Conservation (phyloP, 2,888 invertebrate genomes). For the Gnatocerus cornutus region DNA sequence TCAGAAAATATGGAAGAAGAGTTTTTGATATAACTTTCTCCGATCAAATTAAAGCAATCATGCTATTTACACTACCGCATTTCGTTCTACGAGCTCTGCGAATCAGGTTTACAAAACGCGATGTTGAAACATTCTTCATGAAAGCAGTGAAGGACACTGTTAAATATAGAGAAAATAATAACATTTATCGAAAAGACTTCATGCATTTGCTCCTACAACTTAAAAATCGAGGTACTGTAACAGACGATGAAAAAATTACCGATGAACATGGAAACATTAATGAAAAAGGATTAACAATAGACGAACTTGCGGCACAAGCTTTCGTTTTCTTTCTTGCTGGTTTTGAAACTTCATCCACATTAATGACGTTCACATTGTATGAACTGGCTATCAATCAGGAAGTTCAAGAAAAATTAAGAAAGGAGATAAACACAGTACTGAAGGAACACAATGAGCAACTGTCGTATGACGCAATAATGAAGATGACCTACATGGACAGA, state of each 20-base stretch:
- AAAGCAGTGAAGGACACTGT: constrained; percentile 69
- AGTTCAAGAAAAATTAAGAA: constrained; percentile 56
- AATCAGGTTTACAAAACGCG: constrained; percentile 55
- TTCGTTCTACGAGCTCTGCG: constrained; percentile 52
- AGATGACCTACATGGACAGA: constrained; percentile 58
- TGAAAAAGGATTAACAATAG: constrained; percentile 63
- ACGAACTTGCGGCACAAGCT: constrained; percentile 72
- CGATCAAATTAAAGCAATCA: constrained; percentile 34
- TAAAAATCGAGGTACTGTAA: constrained; percentile 66
- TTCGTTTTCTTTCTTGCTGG: constrained; percentile 70
- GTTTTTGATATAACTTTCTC: constrained; percentile 56
- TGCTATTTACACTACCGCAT: constrained; percentile 50
- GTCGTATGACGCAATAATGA: constrained; percentile 57
- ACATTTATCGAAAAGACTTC: constrained; percentile 73
- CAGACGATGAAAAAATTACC: constrained; percentile 62
- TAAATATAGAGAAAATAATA: constrained; percentile 70
- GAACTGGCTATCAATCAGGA: constrained; percentile 57
- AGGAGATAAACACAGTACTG: constrained; percentile 53
- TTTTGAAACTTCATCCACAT: constrained; percentile 52
- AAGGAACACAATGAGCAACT: constrained; percentile 53
- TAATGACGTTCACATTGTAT: constrained; percentile 51
- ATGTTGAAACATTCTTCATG: constrained; percentile 69
- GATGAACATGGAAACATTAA: constrained; percentile 38
- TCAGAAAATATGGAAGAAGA: constrained; percentile 61
- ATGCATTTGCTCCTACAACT: constrained; percentile 73